Conservation (phyloP, 2,113 vertebrate genomes). For the Caranx melampygus region DNA sequence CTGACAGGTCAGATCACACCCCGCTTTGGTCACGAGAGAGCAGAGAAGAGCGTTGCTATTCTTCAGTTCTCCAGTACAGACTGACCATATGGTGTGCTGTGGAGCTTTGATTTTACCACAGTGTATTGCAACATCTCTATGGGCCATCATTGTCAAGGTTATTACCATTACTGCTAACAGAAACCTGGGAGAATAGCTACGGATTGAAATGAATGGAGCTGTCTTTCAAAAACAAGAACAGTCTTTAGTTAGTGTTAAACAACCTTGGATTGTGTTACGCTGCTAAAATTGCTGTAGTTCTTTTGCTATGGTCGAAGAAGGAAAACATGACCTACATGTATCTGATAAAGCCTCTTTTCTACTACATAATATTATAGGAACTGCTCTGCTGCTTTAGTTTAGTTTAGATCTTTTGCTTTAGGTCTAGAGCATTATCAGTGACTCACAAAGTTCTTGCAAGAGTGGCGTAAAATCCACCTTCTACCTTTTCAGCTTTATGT, state of each 20-base stretch:
- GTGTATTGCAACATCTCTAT: constrained; percentile 15
- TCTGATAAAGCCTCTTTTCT: background rate
- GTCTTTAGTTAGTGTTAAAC: background rate
- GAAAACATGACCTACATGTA: no score
- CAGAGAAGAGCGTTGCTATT: constrained; percentile 13
- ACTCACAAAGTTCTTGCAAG: background rate
- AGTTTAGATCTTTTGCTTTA: background rate
- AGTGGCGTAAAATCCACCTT: background rate
- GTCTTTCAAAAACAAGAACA: background rate
- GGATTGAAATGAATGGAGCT: background rate
- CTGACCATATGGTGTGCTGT: constrained; percentile 40
- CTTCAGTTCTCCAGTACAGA: background rate
- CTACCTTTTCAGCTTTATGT: background rate
- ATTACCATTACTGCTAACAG: background rate
- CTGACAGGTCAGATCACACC: constrained; percentile 56
- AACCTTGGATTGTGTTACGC: background rate
- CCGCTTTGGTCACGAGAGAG: constrained; percentile 39
- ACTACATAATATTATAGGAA: background rate
- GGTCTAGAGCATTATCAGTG: background rate
- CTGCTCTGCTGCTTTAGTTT: no score
- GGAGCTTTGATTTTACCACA: constrained; percentile 45
- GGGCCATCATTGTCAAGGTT: constrained; percentile 21
- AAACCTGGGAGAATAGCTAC: background rate
- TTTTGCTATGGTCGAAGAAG: no score
- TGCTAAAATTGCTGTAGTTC: no score